Evolutionary conservation across 2,113 vertebrate genomes (phyloP), one percentile per base, ranked within the genome.

Genomic region (Leptobrachium leishanense): DNA sequence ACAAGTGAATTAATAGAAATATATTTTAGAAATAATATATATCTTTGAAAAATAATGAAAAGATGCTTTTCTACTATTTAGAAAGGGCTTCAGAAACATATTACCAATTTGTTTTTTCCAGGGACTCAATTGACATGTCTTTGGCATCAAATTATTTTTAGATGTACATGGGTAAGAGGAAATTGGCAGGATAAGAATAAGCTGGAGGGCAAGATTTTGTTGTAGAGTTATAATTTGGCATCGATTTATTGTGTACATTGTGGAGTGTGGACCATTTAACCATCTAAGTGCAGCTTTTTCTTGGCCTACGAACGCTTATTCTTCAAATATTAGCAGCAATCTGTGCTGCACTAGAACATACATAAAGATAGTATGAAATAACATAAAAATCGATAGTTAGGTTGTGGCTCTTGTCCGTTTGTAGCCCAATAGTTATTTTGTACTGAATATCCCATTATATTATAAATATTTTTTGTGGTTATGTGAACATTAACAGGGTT

Each of bases 211-310:
- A 76, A 43, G 40, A 40, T 15, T 76, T 40, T 57, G 44, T 15
- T 53, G 13, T 62, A 75, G 63, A 67, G 67, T 53, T 67, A 11
- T 39, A 75, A 75, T 75, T 75, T 46, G 43, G 74, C 63, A 54
- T 54, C 13, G n/a, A 67, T n/a, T 39, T 39, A 75, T 62, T 59
- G 55, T 59, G 55, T 59, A 59, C 46, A 50, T 5, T 31, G 20
- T 31, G 20, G 20, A 31, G 20, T 31, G 20, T 50, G 46, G 8
- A 50, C 55, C 6, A 59, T 59, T 59, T 59, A 59, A 59, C 55
- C 55, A 59, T 59, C 3, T 59, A 59, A 15, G 55, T 59, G 55
- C 55, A 59, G 3, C 10, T 59, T 59, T 4, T 59, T 59, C 10
- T 59, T 59, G 13, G 55, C 13, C 10, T 12, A 12, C 46, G 8